These are phyloP conservation scores for Glaucopsyche alexis DNA, from an alignment of 2,888 invertebrate species.

Conservation along the genomic window DNA sequence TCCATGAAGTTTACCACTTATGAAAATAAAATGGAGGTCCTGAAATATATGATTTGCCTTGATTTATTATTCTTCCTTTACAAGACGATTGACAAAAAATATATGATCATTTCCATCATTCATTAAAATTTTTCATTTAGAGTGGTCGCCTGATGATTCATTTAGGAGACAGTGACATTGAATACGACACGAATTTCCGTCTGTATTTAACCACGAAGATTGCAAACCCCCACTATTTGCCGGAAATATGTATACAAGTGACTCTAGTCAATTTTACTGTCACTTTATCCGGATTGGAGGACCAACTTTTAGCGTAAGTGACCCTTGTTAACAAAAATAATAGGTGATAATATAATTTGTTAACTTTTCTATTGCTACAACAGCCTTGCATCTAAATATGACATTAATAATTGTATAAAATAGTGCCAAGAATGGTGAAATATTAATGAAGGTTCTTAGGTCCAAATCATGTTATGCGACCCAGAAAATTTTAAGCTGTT, in stretches of 20 bases:
- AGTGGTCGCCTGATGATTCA: slow-evolving; percentile 90
- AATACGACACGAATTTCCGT: slow-evolving; percentile 91
- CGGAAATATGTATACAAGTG: slow-evolving; percentile 95
- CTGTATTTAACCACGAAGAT: slow-evolving; percentile 95
- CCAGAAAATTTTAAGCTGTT: background rate
- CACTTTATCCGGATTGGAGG: slow-evolving; percentile 92
- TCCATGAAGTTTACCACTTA: background rate
- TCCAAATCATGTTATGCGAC: too few species aligned
- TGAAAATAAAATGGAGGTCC: background rate
- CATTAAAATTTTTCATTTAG: slow-evolving; percentile 48
- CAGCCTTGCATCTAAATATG: too few species aligned
- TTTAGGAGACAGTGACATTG: slow-evolving; percentile 93
- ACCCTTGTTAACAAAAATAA: background rate
- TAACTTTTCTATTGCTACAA: background rate
- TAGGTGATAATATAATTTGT: background rate
- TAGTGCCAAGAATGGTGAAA: too few species aligned
- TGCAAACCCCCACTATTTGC: slow-evolving; percentile 95
- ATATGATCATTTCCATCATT: background rate
- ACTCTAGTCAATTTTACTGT: slow-evolving; percentile 96
- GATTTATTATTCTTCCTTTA: background rate
- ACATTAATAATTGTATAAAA: background rate
- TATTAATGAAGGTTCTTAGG: background rate
- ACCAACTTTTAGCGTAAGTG: slow-evolving; percentile 92
- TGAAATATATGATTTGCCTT: background rate
- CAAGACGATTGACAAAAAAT: background rate